Evolutionary conservation across 1,140 invertebrate genomes (phyloP).

Genomic region (Heliconius nattereri): DNA sequence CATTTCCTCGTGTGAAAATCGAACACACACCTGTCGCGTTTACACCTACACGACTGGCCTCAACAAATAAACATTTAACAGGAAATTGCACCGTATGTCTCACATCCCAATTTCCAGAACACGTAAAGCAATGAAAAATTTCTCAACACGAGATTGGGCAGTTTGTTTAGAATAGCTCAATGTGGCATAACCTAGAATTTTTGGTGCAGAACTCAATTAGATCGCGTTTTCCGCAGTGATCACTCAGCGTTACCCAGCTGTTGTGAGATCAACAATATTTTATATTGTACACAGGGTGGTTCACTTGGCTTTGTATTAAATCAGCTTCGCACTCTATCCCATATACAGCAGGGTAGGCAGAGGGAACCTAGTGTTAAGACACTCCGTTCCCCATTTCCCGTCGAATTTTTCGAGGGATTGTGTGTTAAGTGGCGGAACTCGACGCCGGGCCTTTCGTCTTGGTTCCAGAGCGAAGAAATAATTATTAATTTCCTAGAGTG

Average conservation of each 20-base stretch:
- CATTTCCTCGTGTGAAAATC: too few relatives aligned
- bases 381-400: too few relatives aligned
- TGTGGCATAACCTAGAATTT: slow-evolving; percentile 27
- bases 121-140: slow-evolving; percentile 41
- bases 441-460: too few relatives aligned
- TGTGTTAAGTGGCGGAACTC: too few relatives aligned
- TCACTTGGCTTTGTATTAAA: neutral
- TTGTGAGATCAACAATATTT: slow-evolving; percentile 18
- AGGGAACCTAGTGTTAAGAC: too few relatives aligned
- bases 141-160: slow-evolving; percentile 47
- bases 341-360: neutral
- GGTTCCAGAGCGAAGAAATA: too few relatives aligned
- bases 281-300: neutral
- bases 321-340: too few relatives aligned
- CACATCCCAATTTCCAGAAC: slow-evolving; percentile 39
- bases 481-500: neutral
- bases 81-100: slow-evolving; percentile 29
- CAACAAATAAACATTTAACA: neutral
- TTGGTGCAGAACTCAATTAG: slow-evolving; percentile 32
- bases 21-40: too few relatives aligned
- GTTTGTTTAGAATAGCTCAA: slow-evolving; percentile 45
- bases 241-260: slow-evolving; percentile 18
- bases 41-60: too few relatives aligned
- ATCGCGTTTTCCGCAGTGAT: slow-evolving; percentile 24
- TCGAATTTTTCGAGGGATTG: too few relatives aligned